Evolutionary conservation across 2,888 invertebrate genomes (phyloP), one percentile per base, ranked within the genome.

Genomic region (Drosophila nigricruria): DNA sequence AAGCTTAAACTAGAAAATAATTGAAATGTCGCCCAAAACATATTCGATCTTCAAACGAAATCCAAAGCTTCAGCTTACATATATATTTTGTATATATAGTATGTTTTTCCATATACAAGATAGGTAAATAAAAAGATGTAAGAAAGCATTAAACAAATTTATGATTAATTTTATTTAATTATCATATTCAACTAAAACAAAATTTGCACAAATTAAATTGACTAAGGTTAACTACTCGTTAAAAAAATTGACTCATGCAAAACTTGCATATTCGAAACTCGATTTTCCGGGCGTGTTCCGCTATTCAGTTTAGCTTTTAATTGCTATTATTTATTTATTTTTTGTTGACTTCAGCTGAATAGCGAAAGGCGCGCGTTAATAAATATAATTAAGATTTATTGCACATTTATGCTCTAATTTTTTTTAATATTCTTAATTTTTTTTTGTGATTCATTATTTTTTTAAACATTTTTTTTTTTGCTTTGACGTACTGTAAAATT

Each of bases 401-500:
- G 83, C 87, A 83, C 81, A 83, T 83, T 65, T 27, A 67, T 36
- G 80, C 64, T 80, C 88, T 83, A 83, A 4, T 30, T 1, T 32
- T 47, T 62, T 49, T 43, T 25, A 12, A 20, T 42, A 20, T 42
- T 42, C 5, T 50, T 47, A 49, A 45, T 70, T 58, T 45, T 58
- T 47, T 25, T 25, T 18, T 9, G 63, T 58, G 27, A 25, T 38
- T 10, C 40, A n/a, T n/a, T n/a, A n/a, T n/a, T n/a, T 74, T 82
- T 76, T 76, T 77, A 63, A 32, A 60, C 27, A 45, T 66, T 53
- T 56, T 54, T 38, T 70, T 63, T 72, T 47, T 10, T 10, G 75
- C 73, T 60, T 63, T 64, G n/a, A 59, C 68, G 75, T 81, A 72
- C 87, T 89, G 84, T 89, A 90, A 90, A 88, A 86, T 91, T 83